A percentile compares a stretch with the other conserved stretches of the same genome.
phyloP scores from a whole-genome alignment of 2,797 vertebrate species.

The Cichlasoma orientale region DNA sequence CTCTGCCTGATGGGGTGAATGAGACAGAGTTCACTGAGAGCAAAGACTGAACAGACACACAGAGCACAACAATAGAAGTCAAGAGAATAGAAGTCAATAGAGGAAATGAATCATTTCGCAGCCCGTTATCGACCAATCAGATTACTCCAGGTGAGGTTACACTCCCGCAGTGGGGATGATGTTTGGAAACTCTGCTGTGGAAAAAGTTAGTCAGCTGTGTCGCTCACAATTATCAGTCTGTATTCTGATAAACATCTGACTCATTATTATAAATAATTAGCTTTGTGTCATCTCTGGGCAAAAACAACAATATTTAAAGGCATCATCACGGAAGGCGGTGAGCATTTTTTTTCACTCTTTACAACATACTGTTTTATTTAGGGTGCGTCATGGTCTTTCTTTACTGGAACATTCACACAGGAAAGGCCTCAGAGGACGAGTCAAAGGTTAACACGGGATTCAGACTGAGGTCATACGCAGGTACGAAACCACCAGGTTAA shows the following conservation, averaged over 20 bases:
- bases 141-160: neutral
- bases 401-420: neutral
- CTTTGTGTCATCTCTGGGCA: no score
- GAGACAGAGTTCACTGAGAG: slow-evolving; percentile 54
- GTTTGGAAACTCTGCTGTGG: no score
- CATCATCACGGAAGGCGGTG: no score
- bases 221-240: neutral
- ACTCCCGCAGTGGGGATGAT: neutral
- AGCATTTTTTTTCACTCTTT: no score
- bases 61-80: neutral
- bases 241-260: neutral
- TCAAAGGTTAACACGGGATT: no score
- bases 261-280: no score
- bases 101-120: neutral
- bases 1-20: slow-evolving; percentile 40
- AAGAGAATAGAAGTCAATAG: neutral
- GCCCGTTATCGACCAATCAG: neutral
- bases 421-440: no score
- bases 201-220: no score
- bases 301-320: no score
- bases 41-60: slow-evolving; percentile 31
- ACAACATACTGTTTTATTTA: neutral
- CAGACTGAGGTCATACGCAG: no score
- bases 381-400: neutral
- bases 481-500: neutral